Percentiles rank a stretch among this genome's conserved stretches.
phyloP scores from a whole-genome alignment of 2,888 invertebrate species.

The Drosophila crucigera region DNA sequence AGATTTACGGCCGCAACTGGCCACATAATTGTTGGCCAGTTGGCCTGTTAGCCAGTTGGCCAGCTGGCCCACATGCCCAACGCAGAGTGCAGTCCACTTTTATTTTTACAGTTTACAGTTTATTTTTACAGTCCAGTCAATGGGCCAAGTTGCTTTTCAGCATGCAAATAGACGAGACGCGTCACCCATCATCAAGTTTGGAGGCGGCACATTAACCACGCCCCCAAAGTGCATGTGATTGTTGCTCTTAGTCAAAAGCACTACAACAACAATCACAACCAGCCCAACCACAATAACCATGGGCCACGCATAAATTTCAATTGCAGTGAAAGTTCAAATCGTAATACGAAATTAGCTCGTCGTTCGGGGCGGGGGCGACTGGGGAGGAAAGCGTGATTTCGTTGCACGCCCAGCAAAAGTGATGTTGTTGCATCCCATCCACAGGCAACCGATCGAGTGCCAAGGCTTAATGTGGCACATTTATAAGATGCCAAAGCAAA shows the following conservation, averaged over 20 bases:
- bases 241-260: slow-evolving; percentile 4
- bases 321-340: slow-evolving; percentile 74
- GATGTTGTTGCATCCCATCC: slow-evolving; percentile 44
- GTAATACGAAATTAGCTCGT: slow-evolving; percentile 54
- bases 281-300: slow-evolving; percentile 27
- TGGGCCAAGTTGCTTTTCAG: slow-evolving; percentile 13
- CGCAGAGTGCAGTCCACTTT: slow-evolving; percentile 22
- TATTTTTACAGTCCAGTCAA: slow-evolving; percentile 3
- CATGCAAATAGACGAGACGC: slow-evolving; percentile 58
- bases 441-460: slow-evolving; percentile 20
- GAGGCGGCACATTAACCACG: slow-evolving; percentile 35
- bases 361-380: not conserved
- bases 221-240: slow-evolving; percentile 26
- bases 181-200: slow-evolving; percentile 64
- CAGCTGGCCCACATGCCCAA: slow-evolving; percentile 43
- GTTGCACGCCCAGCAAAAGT: slow-evolving; percentile 29
- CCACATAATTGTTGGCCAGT: slow-evolving; percentile 23
- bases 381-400: slow-evolving; percentile 6
- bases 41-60: slow-evolving; percentile 19
- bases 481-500: slow-evolving; percentile 43
- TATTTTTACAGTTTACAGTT: slow-evolving; percentile 47
- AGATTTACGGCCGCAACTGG: slow-evolving; percentile 42
- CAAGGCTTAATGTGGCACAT: slow-evolving; percentile 55
- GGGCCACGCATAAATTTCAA: slow-evolving; percentile 71
- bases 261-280: not conserved